Base-by-base conservation (phyloP, 2,888 invertebrate genomes). In the Drosophila subquinaria region DNA sequence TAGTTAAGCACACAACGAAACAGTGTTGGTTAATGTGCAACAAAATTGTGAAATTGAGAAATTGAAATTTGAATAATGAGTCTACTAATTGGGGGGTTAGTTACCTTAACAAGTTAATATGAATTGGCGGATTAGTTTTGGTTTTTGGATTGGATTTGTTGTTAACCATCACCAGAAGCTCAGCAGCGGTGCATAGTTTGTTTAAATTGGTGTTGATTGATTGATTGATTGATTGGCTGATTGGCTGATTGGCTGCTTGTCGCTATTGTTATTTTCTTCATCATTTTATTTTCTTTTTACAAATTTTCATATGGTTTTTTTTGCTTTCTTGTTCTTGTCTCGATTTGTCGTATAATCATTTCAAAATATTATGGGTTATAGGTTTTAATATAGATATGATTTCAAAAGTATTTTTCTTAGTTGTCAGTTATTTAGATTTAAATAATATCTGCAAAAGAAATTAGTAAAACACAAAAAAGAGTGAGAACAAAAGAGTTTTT, bases 401-500 rank as follows among this genome's bases (percentile, higher is more conserved):
- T 69, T 62, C 42, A 52, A 73, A 67, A 53, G 74, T 60, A 33
- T 45, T 77, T 77, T 78, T 65, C 74, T 79, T 82, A 82, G 76
- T 63, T 82, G 67, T 65, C 55, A 72, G 62, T 72, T 69, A 72
- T 84, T 81, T 77, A 79, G 77, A 65, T 84, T 88, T 90, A 88
- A 89, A 90, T 89, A 85, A 90, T 85, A 89, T 88, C 87, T 88
- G 87, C 76, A 89, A 88, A 85, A 88, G 81, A 90, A 82, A 87
- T 89, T 76, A 73, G 80, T 88, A 78, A 82, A 81, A 76, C 76
- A 82, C 77, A 81, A 76, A 57, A 57, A 62, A 73, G 67, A 67
- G 70, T 70, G 65, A 67, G 42, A 61, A 69, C 50, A 27, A 53
- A 59, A 35, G 47, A 61, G 62, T 40, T 62, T 38, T 38, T 63